Base-by-base conservation (phyloP, 2,888 invertebrate species). In the Sphinx pinastri region DNA sequence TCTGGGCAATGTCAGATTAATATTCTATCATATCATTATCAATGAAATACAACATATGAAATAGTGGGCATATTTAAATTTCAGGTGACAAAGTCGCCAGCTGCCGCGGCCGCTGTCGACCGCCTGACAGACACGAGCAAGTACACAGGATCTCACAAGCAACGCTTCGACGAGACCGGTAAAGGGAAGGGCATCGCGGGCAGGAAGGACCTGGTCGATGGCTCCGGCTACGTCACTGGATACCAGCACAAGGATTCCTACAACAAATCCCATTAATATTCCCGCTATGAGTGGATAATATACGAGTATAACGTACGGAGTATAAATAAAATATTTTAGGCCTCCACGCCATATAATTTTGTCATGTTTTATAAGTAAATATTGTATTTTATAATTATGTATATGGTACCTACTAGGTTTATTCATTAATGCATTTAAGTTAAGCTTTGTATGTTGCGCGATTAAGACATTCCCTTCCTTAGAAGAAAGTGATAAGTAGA, bases 141-240 rank as follows among this genome's bases (percentile, higher is more conserved):
- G 84, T 98, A 98, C 88, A 98, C 98, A 0, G 98, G 98, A 68
- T 97, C 97, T 7, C 97, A 97, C 87, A 97, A 96, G 86, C 97
- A 98, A 80, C 96, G 98, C 38, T 98, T 98, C 84, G 98, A 98
- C 88, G 96, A 97, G 69, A 91, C 95, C 45, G 98, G 98, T 72
- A 98, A 97, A 87, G 98, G 98, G 19, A 97, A 97, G 86, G 98
- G 98, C 8, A 97, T 97, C 71, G 95, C 97, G 2, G 98, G 98
- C 31, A 94, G 98, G 69, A 97, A 97, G 86, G 97, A 98, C 82
- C 68, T 96, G 14, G 94, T 95, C 25, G 97, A 97, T 79, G 94
- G 92, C 31, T 95, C 96, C 2, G 98, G 98, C 67, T 98, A 98
- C 85, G 98, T 98, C 70, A 95, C 96, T 57, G 98, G 98, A 19